Evolutionary conservation across 2,797 vertebrate species (phyloP), one percentile per base, ranked within the genome.

Genomic region (Pogonophryne albipinna): DNA sequence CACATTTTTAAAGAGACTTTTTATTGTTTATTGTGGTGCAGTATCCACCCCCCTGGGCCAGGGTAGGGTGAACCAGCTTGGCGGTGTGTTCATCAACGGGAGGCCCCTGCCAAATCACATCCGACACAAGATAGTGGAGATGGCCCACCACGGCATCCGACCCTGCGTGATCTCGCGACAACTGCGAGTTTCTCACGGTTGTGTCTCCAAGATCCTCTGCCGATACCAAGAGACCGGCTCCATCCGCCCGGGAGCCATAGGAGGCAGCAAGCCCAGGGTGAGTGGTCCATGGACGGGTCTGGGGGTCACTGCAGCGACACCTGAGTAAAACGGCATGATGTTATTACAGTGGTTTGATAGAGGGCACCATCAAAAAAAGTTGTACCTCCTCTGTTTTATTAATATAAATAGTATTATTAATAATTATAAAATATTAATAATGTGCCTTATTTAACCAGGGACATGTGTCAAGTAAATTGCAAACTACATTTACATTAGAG

Each of bases 261-360:
- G 98, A 3, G 98, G 98, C 91, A 99, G 98, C 92, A 99, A 99
- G 73, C 97, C 98, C 95, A 98, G 97, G 97, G 98, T 99, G 95
- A 99, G 97, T 96, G 93, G 87, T 79, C 86, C 77, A 19, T n/a
- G 82, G 62, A 65, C 44, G 44, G 38, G 42, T 34, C 44, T 70
- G 51, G 49, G 72, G 53, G 77, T 71, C 65, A 57, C 4, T 4
- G 70, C 50, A 46, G 69, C 55, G 53, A 68, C 77, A 82, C 62
- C 80, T 77, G 66, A 66, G 59, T 60, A 58, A 2, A 46, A 45
- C 50, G 66, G 60, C 34, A 49, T 50, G 50, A 2, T 46, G 66
- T 75, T 52, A 46, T 23, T 31, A 23, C 8, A 14, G 11, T 4
- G 31, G 34, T 10, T 41, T 44, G 15, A 34, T 44, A 9, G 34